A percentile compares a stretch with the other conserved stretches of the same genome.
phyloP scores from a whole-genome alignment of 2,113 vertebrate genomes.

The Phaetusa simplex region DNA sequence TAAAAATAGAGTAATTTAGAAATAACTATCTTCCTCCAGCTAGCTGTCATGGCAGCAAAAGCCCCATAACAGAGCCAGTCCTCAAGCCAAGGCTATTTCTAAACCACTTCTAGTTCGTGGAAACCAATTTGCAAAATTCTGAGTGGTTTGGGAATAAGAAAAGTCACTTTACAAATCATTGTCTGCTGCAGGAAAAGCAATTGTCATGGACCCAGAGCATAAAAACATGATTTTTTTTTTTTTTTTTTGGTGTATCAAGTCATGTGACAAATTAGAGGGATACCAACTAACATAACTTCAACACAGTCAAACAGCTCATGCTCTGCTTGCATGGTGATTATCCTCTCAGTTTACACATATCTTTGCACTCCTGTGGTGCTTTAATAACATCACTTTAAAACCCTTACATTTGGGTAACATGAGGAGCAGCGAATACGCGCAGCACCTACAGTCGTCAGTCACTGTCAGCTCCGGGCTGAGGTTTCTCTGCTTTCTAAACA shows the following conservation, averaged over 20 bases:
- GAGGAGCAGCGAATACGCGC: neutral
- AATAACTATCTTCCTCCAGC: slow-evolving; percentile 61
- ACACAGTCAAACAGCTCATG: neutral
- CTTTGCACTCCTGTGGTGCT: slow-evolving; percentile 52
- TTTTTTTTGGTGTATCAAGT: neutral
- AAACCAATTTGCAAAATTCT: slow-evolving; percentile 73
- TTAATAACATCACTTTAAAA: slow-evolving; percentile 58
- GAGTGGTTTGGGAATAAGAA: slow-evolving; percentile 70
- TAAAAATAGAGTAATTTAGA: slow-evolving; percentile 72
- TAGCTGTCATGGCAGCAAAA: slow-evolving; percentile 44
- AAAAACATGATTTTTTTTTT: slow-evolving; percentile 6
- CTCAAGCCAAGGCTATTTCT: slow-evolving; percentile 68
- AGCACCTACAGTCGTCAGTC: slow-evolving; percentile 51
- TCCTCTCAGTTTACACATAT: slow-evolving; percentile 69
- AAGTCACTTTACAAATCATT: slow-evolving; percentile 71
- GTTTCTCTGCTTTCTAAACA: slow-evolving; percentile 19
- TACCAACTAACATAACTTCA: slow-evolving; percentile 36
- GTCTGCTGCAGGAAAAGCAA: slow-evolving; percentile 55
- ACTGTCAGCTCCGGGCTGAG: slow-evolving; percentile 36
- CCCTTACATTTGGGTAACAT: slow-evolving; percentile 48
- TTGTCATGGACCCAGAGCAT: slow-evolving; percentile 8
- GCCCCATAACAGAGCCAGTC: slow-evolving; percentile 25
- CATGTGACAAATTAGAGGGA: slow-evolving; percentile 61
- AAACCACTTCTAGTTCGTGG: slow-evolving; percentile 71
- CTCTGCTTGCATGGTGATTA: slow-evolving; percentile 41